Conservation (phyloP, 1,140 invertebrate genomes). For the Pantala flavescens region DNA sequence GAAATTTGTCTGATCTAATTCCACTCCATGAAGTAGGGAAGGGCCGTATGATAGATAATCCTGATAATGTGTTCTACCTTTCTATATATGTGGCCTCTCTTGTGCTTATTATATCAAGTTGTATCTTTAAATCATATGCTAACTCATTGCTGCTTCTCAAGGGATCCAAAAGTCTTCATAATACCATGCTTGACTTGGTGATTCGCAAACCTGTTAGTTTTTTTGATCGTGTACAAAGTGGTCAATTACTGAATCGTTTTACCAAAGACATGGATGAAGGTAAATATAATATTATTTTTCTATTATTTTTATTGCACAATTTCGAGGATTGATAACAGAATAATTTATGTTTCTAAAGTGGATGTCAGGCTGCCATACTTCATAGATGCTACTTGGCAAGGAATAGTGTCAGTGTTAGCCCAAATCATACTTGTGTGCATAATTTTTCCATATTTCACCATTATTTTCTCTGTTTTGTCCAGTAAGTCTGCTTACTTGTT, state of each 20-base stretch:
- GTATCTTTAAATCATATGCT: neutral
- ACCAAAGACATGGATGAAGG: neutral
- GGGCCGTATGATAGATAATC: neutral
- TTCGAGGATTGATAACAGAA: no score
- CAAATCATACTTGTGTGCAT: constrained; percentile 38
- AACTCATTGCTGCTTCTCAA: neutral
- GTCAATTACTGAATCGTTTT: neutral
- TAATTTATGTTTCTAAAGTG: neutral
- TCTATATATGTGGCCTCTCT: neutral
- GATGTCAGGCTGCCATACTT: constrained; percentile 35
- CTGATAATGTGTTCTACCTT: neutral
- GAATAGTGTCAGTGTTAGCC: constrained; percentile 32
- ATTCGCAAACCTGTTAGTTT: neutral
- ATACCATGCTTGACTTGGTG: neutral
- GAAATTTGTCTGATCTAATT: no score
- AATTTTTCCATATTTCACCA: constrained; percentile 39
- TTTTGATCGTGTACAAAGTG: neutral
- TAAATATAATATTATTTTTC: neutral
- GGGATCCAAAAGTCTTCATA: neutral
- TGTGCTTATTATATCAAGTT: neutral
- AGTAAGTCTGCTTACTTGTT: no score
- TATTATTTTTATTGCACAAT: neutral
- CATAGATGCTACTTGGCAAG: constrained; percentile 40
- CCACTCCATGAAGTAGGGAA: no score
- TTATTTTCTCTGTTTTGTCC: constrained; percentile 28